phyloP scores from a whole-genome alignment of 2,113 vertebrate genomes.

The Azemiops feae region DNA sequence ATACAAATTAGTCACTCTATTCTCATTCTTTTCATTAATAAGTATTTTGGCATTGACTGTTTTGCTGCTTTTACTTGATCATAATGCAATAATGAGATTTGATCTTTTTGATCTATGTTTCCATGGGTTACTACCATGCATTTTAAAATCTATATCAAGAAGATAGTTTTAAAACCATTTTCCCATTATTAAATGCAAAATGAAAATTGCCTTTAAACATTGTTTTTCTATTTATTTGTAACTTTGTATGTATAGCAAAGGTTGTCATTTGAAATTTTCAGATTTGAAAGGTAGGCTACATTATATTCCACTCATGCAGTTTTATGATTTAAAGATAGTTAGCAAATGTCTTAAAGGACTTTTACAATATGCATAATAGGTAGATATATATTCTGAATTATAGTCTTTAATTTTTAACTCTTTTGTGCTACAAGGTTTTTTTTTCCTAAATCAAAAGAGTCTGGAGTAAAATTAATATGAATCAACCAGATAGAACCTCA shows the following conservation, averaged over 20 bases:
- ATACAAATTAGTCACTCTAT: not conserved
- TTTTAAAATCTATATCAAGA: not conserved
- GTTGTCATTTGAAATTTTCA: fast-evolving
- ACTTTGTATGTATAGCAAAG: not conserved
- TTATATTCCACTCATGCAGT: not conserved
- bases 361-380: fast-evolving
- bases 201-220: not conserved
- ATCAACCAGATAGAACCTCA: not conserved
- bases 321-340: not conserved
- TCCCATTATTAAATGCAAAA: not conserved
- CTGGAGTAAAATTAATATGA: not conserved
- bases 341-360: not conserved
- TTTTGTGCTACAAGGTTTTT: not conserved
- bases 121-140: not conserved
- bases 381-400: fast-evolving
- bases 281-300: fast-evolving
- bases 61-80: not conserved
- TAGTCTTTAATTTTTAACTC: not conserved
- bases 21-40: not conserved
- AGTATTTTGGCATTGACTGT: not conserved
- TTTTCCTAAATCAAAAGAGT: not conserved
- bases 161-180: not conserved
- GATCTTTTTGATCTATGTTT: not conserved
- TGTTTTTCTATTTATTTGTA: not conserved
- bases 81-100: not conserved